Percentiles rank a stretch among this genome's conserved stretches.
These are phyloP conservation scores for Oxyscelio sp. DNA, from an alignment of 2,888 invertebrate species.

Conservation along the genomic window DNA sequence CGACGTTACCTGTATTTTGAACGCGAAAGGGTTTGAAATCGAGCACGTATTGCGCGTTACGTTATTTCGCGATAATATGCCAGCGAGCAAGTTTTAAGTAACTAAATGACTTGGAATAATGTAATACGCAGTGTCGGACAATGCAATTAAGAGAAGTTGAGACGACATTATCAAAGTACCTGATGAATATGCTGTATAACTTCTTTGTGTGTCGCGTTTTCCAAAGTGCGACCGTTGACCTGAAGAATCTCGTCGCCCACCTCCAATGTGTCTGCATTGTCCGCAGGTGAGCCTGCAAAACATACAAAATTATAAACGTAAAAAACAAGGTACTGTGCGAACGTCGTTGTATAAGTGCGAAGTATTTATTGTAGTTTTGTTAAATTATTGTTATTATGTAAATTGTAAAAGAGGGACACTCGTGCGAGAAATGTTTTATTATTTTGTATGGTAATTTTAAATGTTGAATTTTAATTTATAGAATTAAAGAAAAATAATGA, in stretches of 20 bases:
- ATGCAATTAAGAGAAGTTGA: slow-evolving; percentile 6
- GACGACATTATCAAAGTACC: slow-evolving; percentile 90
- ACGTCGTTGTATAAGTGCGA: background rate
- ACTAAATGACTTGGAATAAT: background rate
- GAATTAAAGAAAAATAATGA: no score
- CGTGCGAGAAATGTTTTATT: no score
- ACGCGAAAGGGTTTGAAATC: no score
- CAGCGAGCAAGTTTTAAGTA: background rate
- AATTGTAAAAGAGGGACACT: no score
- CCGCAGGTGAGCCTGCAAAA: slow-evolving; percentile 94
- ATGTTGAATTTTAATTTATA: no score
- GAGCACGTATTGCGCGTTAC: background rate
- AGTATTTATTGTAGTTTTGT: no score
- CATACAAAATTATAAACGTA: no score
- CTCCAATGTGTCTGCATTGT: slow-evolving; percentile 96
- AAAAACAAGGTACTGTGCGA: no score
- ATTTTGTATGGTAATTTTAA: no score
- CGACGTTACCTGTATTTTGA: no score
- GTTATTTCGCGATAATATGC: background rate
- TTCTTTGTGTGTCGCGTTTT: slow-evolving; percentile 97
- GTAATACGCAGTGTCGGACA: background rate
- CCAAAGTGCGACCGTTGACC: slow-evolving; percentile 97
- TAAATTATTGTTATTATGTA: no score
- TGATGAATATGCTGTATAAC: slow-evolving; percentile 98
- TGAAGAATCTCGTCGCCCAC: slow-evolving; percentile 99